Conservation (phyloP, 1,140 invertebrate species). For the Caenorhabditis elegans region DNA sequence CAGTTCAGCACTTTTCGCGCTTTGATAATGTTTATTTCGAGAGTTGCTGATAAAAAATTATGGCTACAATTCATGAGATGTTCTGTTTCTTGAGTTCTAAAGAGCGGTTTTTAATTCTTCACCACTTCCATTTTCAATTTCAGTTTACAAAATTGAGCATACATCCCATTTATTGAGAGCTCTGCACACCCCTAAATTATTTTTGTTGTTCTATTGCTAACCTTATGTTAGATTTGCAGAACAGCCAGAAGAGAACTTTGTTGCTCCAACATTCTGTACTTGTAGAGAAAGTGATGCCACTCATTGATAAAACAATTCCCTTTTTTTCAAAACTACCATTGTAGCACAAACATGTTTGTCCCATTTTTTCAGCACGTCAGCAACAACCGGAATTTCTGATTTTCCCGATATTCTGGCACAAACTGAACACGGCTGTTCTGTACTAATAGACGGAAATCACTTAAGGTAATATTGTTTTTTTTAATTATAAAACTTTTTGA, state of each 20-base stretch:
- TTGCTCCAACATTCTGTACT: too few species aligned
- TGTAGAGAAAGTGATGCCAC: too few species aligned
- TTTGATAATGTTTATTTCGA: neutral
- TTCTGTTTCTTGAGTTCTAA: neutral
- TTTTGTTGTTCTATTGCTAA: neutral
- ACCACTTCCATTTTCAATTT: too few species aligned
- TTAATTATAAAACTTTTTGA: too few species aligned
- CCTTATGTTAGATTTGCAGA: too few species aligned
- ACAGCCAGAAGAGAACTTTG: too few species aligned
- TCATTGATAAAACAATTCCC: neutral
- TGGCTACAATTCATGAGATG: neutral
- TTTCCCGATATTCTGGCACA: constrained; percentile 62
- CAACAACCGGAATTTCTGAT: constrained; percentile 46
- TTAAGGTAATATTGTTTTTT: constrained; percentile 37
- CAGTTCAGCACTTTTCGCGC: neutral
- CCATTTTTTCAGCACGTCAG: constrained; percentile 39
- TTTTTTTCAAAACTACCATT: too few species aligned
- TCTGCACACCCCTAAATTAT: neutral
- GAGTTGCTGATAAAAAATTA: neutral
- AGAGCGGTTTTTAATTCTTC: too few species aligned
- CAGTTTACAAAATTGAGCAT: too few species aligned
- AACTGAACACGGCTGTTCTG: constrained; percentile 60
- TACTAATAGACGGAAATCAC: constrained; percentile 57
- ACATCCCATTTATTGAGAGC: neutral
- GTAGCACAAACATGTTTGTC: neutral